Evolutionary conservation across 2,888 invertebrate genomes (phyloP), one percentile per base, ranked within the genome.

Genomic region (Drosophila fulvimacula): DNA sequence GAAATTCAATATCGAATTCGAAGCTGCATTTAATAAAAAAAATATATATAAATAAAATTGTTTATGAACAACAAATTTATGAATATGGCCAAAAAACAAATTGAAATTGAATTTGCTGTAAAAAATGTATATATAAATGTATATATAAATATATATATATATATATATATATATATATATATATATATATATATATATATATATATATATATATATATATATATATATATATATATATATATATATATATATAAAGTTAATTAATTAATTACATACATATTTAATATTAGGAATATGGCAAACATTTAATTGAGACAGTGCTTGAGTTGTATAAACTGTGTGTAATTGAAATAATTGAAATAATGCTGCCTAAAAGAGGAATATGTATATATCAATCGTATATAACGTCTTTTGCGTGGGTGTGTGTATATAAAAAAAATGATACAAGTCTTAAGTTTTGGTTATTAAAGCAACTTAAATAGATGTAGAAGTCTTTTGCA

Each of bases 281-380:
- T 56, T 48, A 13, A 36, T 42, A 27, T 48, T 41, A 79, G 41
- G 52, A 62, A 9, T 79, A 76, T 77, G 76, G 76, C 76, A 79
- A 76, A 74, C 65, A 63, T 78, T 62, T 62, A 62, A 65, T 67
- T 52, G 38, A 63, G 63, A 72, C 59, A 57, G 44, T 55, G 41
- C 55, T 61, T 30, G n/a, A 34, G 19, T 52, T 49, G 21, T 39
- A 44, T 60, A 44, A 63, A 32, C 21, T 46, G 17, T 49, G 27
- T n/a, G 42, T 38, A 19, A 53, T 30, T 30, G 4, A 38, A 24
- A 46, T 38, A 19, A 53, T 30, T 30, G 4, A 38, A 24, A 30
- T 42, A 21, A 36, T 21, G 34, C 21, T 15, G n/a, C 19, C 21
- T 0, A 49, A 36, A 21, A 9, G 1, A 15, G 13, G 32, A 15